Base-by-base conservation (phyloP, 2,888 invertebrate species). In the Drosophila mulleri region DNA sequence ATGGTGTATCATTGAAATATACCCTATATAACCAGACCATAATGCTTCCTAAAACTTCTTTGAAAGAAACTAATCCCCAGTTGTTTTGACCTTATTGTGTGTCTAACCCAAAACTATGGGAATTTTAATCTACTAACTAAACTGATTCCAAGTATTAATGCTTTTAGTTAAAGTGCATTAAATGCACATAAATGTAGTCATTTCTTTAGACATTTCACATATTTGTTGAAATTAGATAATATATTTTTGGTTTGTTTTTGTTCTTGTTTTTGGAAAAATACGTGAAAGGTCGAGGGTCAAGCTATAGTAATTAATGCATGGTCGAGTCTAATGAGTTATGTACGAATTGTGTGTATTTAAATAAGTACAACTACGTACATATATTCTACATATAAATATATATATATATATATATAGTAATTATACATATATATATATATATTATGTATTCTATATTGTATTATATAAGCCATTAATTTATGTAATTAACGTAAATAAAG, bases 171-270 rank as follows among this genome's bases (percentile, higher is more conserved):
- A 79, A 78, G 65, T 77, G 91, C 91, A 91, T 90, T 83, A 78
- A 90, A 90, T 91, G 91, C 90, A 88, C 80, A 62, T 53, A 66
- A 70, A 70, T 72, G 65, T 88, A 88, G 88, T 88, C 88, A 89
- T 85, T 85, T 83, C 67, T 60, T 59, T 67, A 67, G 29, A 39
- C 39, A 39, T 35, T 88, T 64, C 75, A 52, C 80, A 65, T 74
- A 53, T 75, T 62, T 74, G 78, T 83, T 76, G 64, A 79, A 82
- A 64, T 62, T 39, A 67, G 35, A 58, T 72, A 59, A 59, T 72
- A 57, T 72, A 29, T 64, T 63, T 50, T 57, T 18, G 18, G 14
- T 20, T 42, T 57, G 8, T 20, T 32, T 42, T 42, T 18, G 12
- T 14, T 45, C 45, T 35, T 35, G n/a, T 47, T 58, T 58, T 45